Conservation (phyloP, 2,113 vertebrate genomes). For the Triplophysa rosa region DNA sequence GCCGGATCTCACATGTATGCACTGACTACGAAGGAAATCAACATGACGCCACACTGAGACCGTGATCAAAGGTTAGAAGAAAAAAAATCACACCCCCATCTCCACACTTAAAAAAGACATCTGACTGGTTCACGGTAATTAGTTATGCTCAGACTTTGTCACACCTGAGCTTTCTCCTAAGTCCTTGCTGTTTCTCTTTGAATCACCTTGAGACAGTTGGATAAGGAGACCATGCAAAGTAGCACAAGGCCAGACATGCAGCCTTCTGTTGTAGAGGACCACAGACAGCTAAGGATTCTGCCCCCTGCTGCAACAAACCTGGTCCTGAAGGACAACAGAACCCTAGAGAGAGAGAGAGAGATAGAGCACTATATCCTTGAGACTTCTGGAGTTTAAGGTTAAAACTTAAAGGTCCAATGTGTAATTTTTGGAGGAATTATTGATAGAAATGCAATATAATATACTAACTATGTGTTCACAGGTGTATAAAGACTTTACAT, state of each 20-base stretch:
- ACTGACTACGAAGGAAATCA: not conserved
- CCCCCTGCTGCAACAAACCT: constrained; percentile 51
- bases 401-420: too few species aligned
- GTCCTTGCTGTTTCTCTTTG: constrained; percentile 11
- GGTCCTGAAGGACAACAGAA: constrained; percentile 52
- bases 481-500: too few species aligned
- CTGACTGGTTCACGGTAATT: constrained; percentile 17
- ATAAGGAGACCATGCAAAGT: constrained; percentile 44
- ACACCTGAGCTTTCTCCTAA: constrained; percentile 17
- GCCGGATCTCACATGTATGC: not conserved
- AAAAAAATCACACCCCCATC: constrained; percentile 3
- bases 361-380: not conserved
- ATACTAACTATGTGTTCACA: too few species aligned
- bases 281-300: constrained; percentile 50
- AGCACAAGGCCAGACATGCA: constrained; percentile 48
- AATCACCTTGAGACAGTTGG: constrained; percentile 51
- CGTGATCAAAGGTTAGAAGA: constrained; percentile 24
- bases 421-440: too few species aligned
- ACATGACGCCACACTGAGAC: constrained; percentile 8
- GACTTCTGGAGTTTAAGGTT: too few species aligned
- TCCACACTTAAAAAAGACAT: not conserved
- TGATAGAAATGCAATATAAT: too few species aligned
- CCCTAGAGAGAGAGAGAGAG: not conserved
- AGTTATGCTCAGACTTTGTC: constrained; percentile 29
- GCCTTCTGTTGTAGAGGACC: constrained; percentile 52